phyloP scores from a whole-genome alignment of 35 echinoderm and acorn worm species.

The Lytechinus pictus region DNA sequence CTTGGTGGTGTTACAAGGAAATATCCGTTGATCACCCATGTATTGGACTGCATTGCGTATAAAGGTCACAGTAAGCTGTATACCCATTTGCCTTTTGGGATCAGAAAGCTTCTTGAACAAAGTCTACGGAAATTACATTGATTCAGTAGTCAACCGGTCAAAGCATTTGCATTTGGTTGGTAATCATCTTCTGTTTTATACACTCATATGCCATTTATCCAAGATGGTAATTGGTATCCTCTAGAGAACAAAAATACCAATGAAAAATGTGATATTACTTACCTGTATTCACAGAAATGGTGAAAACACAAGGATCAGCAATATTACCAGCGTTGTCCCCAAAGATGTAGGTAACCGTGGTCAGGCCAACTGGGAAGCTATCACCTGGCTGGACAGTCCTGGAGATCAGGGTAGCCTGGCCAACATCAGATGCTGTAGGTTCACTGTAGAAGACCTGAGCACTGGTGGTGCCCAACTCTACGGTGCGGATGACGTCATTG shows the following conservation, averaged over 20 bases:
- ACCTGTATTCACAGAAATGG: constrained; percentile 61
- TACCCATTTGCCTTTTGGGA: no score
- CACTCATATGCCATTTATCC: no score
- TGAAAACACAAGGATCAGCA: constrained; percentile 46
- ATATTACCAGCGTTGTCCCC: constrained; percentile 48
- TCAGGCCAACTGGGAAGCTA: constrained; percentile 57
- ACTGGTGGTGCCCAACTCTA: constrained; percentile 30
- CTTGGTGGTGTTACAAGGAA: no score
- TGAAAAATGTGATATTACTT: background rate
- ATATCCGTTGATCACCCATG: no score
- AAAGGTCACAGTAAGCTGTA: no score
- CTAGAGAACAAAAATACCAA: background rate
- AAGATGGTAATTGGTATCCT: no score
- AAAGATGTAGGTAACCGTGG: constrained; percentile 58
- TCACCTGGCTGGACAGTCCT: constrained; percentile 48
- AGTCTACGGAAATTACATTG: no score
- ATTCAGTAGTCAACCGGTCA: no score
- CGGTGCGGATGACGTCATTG: background rate
- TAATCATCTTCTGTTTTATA: no score
- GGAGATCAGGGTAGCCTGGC: constrained; percentile 18
- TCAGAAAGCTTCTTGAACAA: no score
- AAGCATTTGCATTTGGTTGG: no score
- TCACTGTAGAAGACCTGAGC: constrained; percentile 52
- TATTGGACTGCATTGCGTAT: no score
- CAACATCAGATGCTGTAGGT: constrained; percentile 70